Evolutionary conservation across 30 jellyfish, hydroid and myxozoan species (phyloP).

Genomic region (Cassiopea xamachana): DNA sequence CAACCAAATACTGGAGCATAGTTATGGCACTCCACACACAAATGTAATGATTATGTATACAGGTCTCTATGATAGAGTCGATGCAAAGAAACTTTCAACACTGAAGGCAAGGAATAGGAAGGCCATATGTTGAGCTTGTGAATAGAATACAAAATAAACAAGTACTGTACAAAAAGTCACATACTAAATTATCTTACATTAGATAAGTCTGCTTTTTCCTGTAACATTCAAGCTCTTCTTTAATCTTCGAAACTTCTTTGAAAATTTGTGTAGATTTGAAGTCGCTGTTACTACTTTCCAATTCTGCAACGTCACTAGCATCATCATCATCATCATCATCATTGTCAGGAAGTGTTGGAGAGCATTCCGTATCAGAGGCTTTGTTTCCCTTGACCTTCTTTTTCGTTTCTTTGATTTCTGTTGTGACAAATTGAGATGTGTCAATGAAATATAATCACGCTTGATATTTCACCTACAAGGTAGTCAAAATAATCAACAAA

Average conservation of each 20-base stretch:
- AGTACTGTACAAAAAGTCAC: too few relatives aligned
- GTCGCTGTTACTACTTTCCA: not conserved
- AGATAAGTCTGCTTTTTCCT: conserved; percentile 32
- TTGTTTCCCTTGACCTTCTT: not conserved
- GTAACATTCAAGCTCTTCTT: not conserved
- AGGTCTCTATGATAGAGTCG: too few relatives aligned
- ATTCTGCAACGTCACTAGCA: conserved; percentile 18
- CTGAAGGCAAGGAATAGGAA: too few relatives aligned
- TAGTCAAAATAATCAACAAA: not conserved
- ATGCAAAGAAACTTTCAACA: too few relatives aligned
- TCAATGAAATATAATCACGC: not conserved
- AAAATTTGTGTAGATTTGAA: not conserved
- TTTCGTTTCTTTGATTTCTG: not conserved
- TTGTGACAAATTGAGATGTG: not conserved
- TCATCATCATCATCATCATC: not conserved
- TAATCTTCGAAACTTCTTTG: conserved; percentile 16
- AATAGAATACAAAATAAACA: too few relatives aligned
- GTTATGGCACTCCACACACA: too few relatives aligned
- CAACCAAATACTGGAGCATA: too few relatives aligned
- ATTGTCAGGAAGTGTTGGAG: conserved; percentile 10
- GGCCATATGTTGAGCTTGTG: too few relatives aligned
- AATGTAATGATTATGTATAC: too few relatives aligned
- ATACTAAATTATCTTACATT: not conserved
- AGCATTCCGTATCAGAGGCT: not conserved
- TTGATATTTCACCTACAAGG: not conserved